phyloP scores from a whole-genome alignment of 2,888 invertebrate species.

The Protodeltote pygarga region DNA sequence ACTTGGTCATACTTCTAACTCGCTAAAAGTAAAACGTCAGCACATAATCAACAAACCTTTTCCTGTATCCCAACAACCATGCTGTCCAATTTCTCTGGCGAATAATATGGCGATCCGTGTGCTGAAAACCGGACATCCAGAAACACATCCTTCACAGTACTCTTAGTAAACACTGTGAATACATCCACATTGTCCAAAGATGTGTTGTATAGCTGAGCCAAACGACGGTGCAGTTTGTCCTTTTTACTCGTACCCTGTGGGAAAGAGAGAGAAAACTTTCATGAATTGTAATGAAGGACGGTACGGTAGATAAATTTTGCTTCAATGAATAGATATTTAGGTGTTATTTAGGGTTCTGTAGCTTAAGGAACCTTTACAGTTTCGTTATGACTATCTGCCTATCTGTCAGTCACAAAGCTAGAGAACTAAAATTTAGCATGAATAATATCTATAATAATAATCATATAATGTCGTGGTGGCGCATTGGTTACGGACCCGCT shows the following conservation, averaged over 20 bases:
- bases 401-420: no score
- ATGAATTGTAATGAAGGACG: constrained; percentile 33
- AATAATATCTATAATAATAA: no score
- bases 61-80: constrained; percentile 91
- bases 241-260: constrained; percentile 90
- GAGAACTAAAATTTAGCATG: no score
- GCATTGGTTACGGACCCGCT: no score
- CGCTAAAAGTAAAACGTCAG: no score
- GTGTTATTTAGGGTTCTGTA: no score
- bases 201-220: constrained; percentile 91
- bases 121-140: constrained; percentile 97
- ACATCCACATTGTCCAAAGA: constrained; percentile 95
- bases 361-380: no score
- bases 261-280: constrained; percentile 30
- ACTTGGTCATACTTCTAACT: no score
- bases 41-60: constrained; percentile 81
- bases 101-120: constrained; percentile 97
- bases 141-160: constrained; percentile 87
- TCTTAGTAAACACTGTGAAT: constrained; percentile 94
- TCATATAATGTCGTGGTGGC: no score
- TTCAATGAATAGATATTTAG: no score
- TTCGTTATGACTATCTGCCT: no score
- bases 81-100: constrained; percentile 95
- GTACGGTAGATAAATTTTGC: constrained; percentile 23
- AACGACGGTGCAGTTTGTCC: constrained; percentile 88